Evolutionary conservation across 2,888 invertebrate species (phyloP).

Genomic region (Pecten maximus): DNA sequence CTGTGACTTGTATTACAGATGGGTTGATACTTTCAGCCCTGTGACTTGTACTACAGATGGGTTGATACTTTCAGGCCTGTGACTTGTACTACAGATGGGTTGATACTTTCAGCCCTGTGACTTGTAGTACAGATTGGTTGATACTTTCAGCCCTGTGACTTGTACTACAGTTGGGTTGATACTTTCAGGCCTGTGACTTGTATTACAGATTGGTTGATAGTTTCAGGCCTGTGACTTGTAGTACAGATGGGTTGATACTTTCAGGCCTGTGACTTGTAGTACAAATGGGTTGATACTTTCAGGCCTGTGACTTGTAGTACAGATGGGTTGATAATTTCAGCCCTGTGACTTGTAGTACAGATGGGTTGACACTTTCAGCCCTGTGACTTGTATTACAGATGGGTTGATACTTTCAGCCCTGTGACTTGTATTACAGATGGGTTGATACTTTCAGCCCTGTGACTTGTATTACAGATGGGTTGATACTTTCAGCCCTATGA

Average conservation of each 20-base stretch:
- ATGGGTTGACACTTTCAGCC: too few species aligned
- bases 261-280: not conserved
- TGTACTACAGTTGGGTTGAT: not conserved
- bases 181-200: not conserved
- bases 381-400: too few species aligned
- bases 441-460: too few species aligned
- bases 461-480: too few species aligned
- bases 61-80: not conserved
- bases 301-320: not conserved
- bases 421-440: too few species aligned
- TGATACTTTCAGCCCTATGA: too few species aligned
- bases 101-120: not conserved
- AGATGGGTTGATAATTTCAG: too few species aligned
- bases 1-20: not conserved
- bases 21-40: not conserved
- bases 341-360: too few species aligned
- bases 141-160: not conserved
- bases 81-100: not conserved
- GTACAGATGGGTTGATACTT: not conserved
- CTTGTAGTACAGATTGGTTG: not conserved
- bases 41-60: too few species aligned
- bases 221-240: not conserved
- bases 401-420: too few species aligned
- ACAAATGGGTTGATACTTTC: not conserved
- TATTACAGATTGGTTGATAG: not conserved